Evolutionary conservation across 1,140 invertebrate species (phyloP).

Genomic region (Drosophila azteca): DNA sequence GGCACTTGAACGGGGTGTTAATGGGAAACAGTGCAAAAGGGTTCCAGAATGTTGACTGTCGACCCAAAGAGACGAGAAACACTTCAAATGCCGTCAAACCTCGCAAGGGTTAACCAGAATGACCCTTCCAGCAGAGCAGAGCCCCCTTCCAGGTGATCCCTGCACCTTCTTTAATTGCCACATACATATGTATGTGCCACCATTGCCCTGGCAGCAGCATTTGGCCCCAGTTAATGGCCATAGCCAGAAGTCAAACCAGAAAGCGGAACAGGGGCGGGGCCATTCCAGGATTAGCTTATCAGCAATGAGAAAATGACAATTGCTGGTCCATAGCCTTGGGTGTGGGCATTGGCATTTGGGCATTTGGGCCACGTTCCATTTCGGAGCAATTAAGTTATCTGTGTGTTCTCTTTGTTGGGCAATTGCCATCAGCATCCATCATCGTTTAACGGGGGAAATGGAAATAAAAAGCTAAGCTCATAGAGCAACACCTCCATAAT

Average conservation of each 20-base stretch:
- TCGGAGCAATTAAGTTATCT: slow-evolving; percentile 48
- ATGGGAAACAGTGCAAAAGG: background rate
- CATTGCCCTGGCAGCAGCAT: slow-evolving; percentile 31
- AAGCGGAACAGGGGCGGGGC: background rate
- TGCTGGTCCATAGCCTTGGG: slow-evolving; percentile 38
- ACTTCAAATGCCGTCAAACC: slow-evolving; percentile 2
- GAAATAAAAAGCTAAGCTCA: slow-evolving; percentile 46
- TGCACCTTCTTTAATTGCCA: slow-evolving; percentile 46
- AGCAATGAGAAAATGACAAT: slow-evolving; percentile 44
- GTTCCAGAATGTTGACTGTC: background rate
- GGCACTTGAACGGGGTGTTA: too few relatives aligned
- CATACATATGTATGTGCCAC: slow-evolving; percentile 36
- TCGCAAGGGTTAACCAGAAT: background rate
- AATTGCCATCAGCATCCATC: slow-evolving; percentile 65
- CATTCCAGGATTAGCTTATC: slow-evolving; percentile 27
- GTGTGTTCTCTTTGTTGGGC: slow-evolving; percentile 20
- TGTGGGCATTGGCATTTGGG: too few relatives aligned
- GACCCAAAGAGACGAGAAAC: background rate
- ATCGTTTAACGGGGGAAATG: slow-evolving; percentile 56
- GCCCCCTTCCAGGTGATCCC: background rate
- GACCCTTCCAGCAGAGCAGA: background rate
- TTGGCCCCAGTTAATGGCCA: slow-evolving; percentile 44
- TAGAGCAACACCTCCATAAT: slow-evolving; percentile 55
- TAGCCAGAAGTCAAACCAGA: background rate
- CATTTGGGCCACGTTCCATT: slow-evolving; percentile 47